Base-by-base conservation (phyloP, 2,113 vertebrate species). In the Chaenogobius annularis region DNA sequence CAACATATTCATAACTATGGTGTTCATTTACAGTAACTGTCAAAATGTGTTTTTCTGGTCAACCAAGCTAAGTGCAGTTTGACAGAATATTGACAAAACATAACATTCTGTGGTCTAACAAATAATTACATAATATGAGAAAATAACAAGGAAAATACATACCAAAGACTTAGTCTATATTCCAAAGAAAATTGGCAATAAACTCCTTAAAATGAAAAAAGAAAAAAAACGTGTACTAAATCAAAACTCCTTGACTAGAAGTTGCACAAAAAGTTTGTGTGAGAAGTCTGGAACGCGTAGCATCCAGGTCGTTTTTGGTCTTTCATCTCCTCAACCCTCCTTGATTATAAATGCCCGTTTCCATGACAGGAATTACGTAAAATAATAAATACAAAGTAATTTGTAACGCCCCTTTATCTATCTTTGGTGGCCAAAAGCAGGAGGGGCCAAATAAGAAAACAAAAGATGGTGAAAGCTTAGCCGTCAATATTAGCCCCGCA, bases 301-400 rank as follows among this genome's bases (percentile, higher is more conserved):
- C 63, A 79, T 90, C 88, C 85, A 82, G 79, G 46, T 31, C 83
- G 74, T 69, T 80, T 82, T 26, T 84, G 79, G 80, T 90, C 87
- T 87, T 90, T 93, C 92, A 93, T 93, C 80, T 91, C 91, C 72
- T 88, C 83, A 59, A 71, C 70, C 71, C 83, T 80, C 82, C 75
- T 48, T 74, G 75, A 69, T 83, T 92, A 89, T 92, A 92, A 90
- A 80, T 91, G 89, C 86, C 78, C 74, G 81, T 62, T 68, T 81
- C 82, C 70, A 79, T 70, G 82, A 78, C 81, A 87, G 59, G 17
- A 71, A 79, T 90, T 88, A 89, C 74, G 64, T 91, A 88, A 88
- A 91, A 85, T 82, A 90, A 85, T 79, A 85, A 86, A 91, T 66
- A 78, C 83, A 77, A 75, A 10, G 80, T 92, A 90, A 89, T 91